Conservation (phyloP, 2,888 invertebrate genomes). For the Pelosia muscerda region DNA sequence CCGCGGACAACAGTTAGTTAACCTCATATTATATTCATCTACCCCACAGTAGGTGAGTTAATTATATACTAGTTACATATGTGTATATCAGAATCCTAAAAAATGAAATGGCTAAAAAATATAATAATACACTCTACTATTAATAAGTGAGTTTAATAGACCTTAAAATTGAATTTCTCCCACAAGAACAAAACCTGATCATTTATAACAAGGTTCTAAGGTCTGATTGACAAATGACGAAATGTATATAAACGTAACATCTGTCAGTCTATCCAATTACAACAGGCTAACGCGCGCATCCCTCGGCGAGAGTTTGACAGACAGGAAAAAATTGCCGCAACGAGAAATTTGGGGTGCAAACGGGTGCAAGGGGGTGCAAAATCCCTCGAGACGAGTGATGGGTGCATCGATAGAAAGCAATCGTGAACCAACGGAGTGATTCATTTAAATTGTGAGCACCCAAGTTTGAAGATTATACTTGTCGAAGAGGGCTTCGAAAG, state of each 20-base stretch:
- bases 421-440: conserved; percentile 46
- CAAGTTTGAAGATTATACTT: conserved; percentile 46
- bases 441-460: conserved; percentile 51
- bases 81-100: not conserved
- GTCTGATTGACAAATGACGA: conserved; percentile 38
- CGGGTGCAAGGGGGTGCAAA: conserved; percentile 26
- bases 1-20: too few relatives aligned
- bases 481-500: conserved; percentile 19
- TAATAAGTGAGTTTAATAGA: not conserved
- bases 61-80: too few relatives aligned
- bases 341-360: conserved; percentile 45
- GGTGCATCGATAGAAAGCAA: conserved; percentile 49
- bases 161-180: conserved; percentile 13
- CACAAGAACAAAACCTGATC: conserved; percentile 16
- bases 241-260: conserved; percentile 45
- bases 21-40: too few relatives aligned
- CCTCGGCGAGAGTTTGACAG: conserved; percentile 49
- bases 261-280: conserved; percentile 58
- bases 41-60: too few relatives aligned
- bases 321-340: conserved; percentile 55
- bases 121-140: not conserved
- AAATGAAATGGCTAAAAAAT: not conserved
- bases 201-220: conserved; percentile 16
- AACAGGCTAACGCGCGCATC: conserved; percentile 49
- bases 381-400: conserved; percentile 30